Conservation (phyloP, 2,888 invertebrate species). For the Polyploca ridens region DNA sequence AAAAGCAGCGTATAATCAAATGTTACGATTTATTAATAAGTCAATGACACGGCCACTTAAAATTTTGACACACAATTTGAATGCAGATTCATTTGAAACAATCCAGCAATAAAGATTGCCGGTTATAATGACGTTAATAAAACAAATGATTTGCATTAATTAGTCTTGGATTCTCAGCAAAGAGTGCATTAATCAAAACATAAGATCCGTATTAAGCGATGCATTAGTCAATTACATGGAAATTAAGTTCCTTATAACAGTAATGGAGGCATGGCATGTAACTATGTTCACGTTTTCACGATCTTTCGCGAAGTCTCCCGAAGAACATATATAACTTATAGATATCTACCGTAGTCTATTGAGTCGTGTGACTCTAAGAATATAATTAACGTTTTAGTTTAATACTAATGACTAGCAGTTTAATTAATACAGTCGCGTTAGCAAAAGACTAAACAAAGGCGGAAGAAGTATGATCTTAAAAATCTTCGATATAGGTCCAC, state of each 20-base stretch:
- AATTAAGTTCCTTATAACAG: slow-evolving; percentile 3
- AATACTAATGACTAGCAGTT: background rate
- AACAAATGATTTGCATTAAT: slow-evolving; percentile 5
- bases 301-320: background rate
- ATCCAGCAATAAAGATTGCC: background rate
- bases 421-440: background rate
- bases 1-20: background rate
- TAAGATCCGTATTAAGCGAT: background rate
- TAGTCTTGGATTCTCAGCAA: background rate
- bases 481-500: too few species aligned
- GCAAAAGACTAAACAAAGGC: too few species aligned
- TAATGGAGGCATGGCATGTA: background rate
- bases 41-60: background rate
- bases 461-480: too few species aligned
- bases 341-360: slow-evolving; percentile 2
- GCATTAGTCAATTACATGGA: background rate
- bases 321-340: background rate
- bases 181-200: slow-evolving; percentile 1
- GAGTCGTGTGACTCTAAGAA: background rate
- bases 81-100: slow-evolving; percentile 1
- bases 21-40: background rate
- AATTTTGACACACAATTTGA: slow-evolving; percentile 5
- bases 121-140: too few species aligned
- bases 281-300: slow-evolving; percentile 5
- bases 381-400: background rate